Evolutionary conservation across 2,888 invertebrate genomes (phyloP).

Genomic region (Polymixis lichenea): DNA sequence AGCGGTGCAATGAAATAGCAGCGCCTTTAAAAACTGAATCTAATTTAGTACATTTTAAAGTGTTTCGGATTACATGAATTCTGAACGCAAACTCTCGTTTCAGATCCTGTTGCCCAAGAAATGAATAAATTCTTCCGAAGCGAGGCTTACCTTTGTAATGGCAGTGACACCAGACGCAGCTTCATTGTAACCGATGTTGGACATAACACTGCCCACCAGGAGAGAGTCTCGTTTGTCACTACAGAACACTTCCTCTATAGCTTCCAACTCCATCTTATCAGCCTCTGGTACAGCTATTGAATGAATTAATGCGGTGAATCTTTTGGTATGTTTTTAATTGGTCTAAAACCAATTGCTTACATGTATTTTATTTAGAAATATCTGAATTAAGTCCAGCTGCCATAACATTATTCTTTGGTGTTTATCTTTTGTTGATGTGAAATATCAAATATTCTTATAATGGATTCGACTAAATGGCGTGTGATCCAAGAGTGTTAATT

Average conservation of each 20-base stretch:
- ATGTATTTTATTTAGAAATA: not conserved
- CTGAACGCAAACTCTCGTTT: not conserved
- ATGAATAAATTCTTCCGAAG: too few species aligned
- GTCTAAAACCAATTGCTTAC: too few species aligned
- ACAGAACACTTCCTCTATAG: slow-evolving; percentile 90
- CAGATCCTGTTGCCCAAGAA: too few species aligned
- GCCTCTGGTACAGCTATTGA: slow-evolving; percentile 67
- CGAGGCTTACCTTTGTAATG: slow-evolving; percentile 89
- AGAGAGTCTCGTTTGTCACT: slow-evolving; percentile 88
- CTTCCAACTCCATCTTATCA: slow-evolving; percentile 88
- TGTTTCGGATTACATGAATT: not conserved
- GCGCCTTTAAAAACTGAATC: not conserved
- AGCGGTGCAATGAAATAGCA: not conserved
- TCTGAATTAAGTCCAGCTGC: not conserved
- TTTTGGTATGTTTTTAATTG: not conserved
- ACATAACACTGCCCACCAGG: slow-evolving; percentile 86
- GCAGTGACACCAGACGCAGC: slow-evolving; percentile 87
- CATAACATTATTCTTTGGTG: not conserved
- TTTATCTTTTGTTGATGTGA: too few species aligned
- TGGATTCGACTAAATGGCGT: too few species aligned
- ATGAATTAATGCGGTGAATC: slow-evolving; percentile 8
- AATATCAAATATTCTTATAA: too few species aligned
- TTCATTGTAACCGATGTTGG: slow-evolving; percentile 80
- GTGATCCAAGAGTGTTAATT: too few species aligned
- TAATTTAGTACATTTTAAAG: not conserved